Evolutionary conservation across 2,797 vertebrate genomes (phyloP).

Genomic region (Taeniopygia guttata): DNA sequence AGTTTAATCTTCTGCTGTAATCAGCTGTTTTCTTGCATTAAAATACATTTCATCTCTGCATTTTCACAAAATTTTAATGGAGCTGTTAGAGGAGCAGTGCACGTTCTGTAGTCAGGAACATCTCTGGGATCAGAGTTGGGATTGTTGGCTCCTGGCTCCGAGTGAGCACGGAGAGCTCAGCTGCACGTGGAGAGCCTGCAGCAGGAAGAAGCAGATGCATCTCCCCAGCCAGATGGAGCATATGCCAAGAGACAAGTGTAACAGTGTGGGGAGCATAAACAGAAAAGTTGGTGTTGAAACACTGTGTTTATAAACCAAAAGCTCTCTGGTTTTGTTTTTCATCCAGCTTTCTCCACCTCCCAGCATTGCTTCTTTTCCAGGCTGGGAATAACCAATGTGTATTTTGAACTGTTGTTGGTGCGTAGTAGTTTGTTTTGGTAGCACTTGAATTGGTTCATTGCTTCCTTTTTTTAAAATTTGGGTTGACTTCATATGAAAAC

Average conservation of each 20-base stretch:
- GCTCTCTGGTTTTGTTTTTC: conserved; percentile 5
- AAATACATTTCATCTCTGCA: not conserved
- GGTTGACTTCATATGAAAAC: not conserved
- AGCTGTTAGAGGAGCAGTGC: not conserved
- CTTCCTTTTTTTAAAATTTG: not conserved
- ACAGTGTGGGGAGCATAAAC: conserved; percentile 40
- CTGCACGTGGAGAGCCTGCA: conserved; percentile 2
- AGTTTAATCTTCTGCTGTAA: not conserved
- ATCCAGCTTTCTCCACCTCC: conserved; percentile 8
- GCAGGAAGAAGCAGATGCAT: not conserved
- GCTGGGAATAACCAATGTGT: not conserved
- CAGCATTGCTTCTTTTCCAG: conserved; percentile 25
- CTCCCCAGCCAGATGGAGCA: conserved; percentile 24
- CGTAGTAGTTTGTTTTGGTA: not conserved
- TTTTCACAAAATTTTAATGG: not conserved
- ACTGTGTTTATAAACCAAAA: conserved; percentile 45
- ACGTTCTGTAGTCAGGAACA: not conserved
- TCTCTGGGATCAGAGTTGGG: not conserved
- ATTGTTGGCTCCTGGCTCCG: conserved; percentile 3
- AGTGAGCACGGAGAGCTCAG: conserved; percentile 21
- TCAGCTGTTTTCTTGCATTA: not conserved
- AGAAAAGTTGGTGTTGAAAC: conserved; percentile 52
- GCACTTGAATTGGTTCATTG: not conserved
- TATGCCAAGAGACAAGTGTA: conserved; percentile 40
- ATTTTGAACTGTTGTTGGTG: not conserved